Conservation (phyloP, 2,888 invertebrate species). For the Idaea biselata region DNA sequence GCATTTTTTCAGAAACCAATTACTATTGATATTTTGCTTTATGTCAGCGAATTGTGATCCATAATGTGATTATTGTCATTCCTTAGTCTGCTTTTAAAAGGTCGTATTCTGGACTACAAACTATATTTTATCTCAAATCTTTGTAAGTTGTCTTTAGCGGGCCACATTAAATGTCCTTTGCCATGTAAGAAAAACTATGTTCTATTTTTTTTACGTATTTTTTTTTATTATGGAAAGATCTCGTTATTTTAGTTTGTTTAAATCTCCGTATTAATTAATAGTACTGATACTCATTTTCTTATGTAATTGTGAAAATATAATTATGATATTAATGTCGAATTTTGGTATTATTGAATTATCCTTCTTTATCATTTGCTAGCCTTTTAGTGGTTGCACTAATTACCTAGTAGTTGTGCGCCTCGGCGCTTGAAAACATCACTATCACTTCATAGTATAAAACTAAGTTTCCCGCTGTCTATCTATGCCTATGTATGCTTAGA, state of each 20-base stretch:
- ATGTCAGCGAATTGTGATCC: too few species aligned
- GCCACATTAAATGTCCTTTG: neutral
- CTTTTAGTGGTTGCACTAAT: too few species aligned
- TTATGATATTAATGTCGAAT: neutral
- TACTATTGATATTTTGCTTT: too few species aligned
- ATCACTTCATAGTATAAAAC: too few species aligned
- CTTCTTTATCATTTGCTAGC: too few species aligned
- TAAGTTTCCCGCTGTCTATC: too few species aligned
- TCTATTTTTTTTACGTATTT: neutral
- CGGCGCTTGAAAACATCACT: too few species aligned
- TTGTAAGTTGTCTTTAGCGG: neutral
- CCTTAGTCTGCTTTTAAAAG: too few species aligned
- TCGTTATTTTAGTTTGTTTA: neutral
- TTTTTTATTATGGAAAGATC: conserved; percentile 1
- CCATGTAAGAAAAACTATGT: neutral
- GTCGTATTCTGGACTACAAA: neutral
- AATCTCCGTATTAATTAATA: neutral
- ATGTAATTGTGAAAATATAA: neutral
- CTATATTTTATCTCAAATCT: neutral
- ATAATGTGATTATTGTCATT: too few species aligned
- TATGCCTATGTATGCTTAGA: too few species aligned
- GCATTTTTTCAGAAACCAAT: too few species aligned
- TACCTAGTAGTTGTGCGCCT: too few species aligned
- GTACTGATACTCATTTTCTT: neutral
- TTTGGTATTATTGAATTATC: neutral